Evolutionary conservation across 2,113 vertebrate species (phyloP).

Genomic region (Prunella himalayana): DNA sequence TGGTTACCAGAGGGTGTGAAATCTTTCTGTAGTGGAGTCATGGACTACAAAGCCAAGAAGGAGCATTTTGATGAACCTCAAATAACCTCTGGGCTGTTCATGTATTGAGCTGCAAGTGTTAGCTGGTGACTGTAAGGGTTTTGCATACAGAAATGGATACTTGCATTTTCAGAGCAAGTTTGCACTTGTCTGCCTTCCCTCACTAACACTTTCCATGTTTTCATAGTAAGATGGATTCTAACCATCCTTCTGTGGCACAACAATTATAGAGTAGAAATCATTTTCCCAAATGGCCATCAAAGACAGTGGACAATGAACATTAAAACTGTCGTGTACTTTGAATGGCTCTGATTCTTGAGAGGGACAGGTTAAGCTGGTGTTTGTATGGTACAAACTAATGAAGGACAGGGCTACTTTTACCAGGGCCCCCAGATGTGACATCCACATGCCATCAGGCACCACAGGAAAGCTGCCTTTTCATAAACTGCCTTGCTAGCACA

Average conservation of each 20-base stretch:
- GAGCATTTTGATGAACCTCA: slow-evolving; percentile 31
- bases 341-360: neutral
- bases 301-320: neutral
- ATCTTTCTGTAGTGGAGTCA: slow-evolving; percentile 12
- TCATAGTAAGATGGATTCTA: neutral
- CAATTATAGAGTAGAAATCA: neutral
- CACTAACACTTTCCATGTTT: neutral
- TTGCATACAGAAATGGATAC: neutral
- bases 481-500: neutral
- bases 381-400: neutral
- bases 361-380: neutral
- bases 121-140: neutral
- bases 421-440: neutral
- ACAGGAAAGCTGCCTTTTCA: neutral
- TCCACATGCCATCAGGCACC: neutral
- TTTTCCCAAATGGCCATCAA: neutral
- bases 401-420: neutral
- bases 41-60: neutral
- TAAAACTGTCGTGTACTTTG: neutral
- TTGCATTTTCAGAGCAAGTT: neutral
- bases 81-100: slow-evolving; percentile 39
- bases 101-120: neutral
- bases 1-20: slow-evolving; percentile 25
- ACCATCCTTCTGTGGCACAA: neutral
- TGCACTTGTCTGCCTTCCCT: neutral